These are phyloP conservation scores for Heliconius melpomene DNA, from an alignment of 1,140 invertebrate species.

Conservation along the genomic window DNA sequence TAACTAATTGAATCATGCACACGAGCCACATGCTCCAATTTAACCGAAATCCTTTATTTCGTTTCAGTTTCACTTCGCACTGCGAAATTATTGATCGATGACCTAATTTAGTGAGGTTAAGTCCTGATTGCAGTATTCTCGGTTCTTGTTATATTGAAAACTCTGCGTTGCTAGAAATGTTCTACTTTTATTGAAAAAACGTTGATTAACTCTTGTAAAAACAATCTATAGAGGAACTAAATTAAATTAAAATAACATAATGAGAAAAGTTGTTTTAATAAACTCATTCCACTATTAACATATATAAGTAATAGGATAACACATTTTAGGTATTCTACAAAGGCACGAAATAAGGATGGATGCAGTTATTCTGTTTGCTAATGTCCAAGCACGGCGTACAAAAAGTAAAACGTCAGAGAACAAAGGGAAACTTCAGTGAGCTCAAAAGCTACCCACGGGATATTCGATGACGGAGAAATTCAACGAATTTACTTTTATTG, in stretches of 20 bases:
- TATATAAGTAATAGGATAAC: too few species aligned
- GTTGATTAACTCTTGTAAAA: neutral
- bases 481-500: neutral
- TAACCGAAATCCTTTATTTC: neutral
- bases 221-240: neutral
- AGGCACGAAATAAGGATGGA: neutral
- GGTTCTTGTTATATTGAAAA: neutral
- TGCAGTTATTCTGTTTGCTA: neutral
- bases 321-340: too few species aligned
- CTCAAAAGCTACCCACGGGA: neutral
- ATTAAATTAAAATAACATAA: neutral
- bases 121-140: slow-evolving; percentile 6
- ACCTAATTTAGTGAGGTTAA: slow-evolving; percentile 12
- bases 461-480: neutral
- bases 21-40: neutral
- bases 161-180: neutral
- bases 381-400: neutral
- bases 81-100: slow-evolving; percentile 10
- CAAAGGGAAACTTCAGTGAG: slow-evolving; percentile 3
- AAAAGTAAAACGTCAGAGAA: neutral
- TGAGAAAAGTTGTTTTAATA: neutral
- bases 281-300: neutral
- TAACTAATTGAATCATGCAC: too few species aligned
- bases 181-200: neutral
- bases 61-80: slow-evolving; percentile 1